Percentiles rank a stretch among this genome's conserved stretches.
These are phyloP conservation scores for Lasioglossum vierecki DNA, from an alignment of 2,888 invertebrate genomes.

Conservation along the genomic window DNA sequence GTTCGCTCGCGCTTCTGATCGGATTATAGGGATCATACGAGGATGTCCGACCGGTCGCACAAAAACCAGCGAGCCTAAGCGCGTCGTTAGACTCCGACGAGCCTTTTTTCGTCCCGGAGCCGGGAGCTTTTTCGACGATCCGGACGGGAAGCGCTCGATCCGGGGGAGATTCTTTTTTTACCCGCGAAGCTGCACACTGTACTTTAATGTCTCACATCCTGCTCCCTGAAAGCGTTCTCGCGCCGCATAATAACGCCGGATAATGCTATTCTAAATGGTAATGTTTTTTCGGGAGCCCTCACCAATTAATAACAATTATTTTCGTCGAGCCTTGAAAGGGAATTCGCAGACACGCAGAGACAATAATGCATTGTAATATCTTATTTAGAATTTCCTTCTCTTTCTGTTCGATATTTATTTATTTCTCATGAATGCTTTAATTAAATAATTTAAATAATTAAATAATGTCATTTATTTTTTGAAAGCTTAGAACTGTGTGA, in stretches of 20 bases:
- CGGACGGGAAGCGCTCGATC: constrained; percentile 29
- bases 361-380: neutral
- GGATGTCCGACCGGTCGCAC: constrained; percentile 7
- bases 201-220: constrained; percentile 50
- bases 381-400: too few species aligned
- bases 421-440: too few species aligned
- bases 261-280: neutral
- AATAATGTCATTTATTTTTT: too few species aligned
- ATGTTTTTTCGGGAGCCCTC: neutral
- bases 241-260: constrained; percentile 5
- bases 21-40: constrained; percentile 7
- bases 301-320: neutral
- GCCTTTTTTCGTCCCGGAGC: constrained; percentile 13
- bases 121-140: constrained; percentile 40
- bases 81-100: neutral
- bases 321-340: neutral
- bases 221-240: constrained; percentile 38
- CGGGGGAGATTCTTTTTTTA: constrained; percentile 65
- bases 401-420: too few species aligned
- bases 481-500: too few species aligned
- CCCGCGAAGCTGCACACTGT: constrained; percentile 20
- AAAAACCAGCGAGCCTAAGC: constrained; percentile 6
- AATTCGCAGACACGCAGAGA: neutral
- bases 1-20: neutral
- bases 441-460: too few species aligned